These are phyloP conservation scores for Cephalophus harveyi DNA, from an alignment of 2,113 vertebrate genomes.

Conservation along the genomic window DNA sequence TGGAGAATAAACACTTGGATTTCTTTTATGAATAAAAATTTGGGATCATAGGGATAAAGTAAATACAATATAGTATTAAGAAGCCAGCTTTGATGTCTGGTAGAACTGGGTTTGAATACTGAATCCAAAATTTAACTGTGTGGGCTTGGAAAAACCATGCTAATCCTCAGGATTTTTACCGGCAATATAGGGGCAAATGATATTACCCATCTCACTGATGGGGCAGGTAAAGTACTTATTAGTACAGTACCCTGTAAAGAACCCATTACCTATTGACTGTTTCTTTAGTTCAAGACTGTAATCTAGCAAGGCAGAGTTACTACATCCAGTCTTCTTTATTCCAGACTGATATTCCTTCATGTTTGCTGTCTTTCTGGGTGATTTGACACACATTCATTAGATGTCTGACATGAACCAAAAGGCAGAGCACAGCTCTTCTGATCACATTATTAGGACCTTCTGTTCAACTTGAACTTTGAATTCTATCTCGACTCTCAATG, in stretches of 20 bases:
- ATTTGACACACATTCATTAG: background rate
- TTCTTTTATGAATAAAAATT: background rate
- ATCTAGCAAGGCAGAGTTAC: background rate
- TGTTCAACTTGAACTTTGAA: background rate
- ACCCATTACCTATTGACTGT: background rate
- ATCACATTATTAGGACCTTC: background rate
- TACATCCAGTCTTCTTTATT: background rate
- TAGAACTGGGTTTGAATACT: background rate
- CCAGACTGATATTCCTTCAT: background rate
- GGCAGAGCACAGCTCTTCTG: background rate
- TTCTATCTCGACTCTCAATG: background rate
- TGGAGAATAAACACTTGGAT: background rate
- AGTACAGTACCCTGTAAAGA: background rate
- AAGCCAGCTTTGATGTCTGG: background rate
- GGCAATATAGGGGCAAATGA: background rate
- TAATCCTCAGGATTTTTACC: background rate
- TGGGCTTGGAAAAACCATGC: background rate
- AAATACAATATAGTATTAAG: background rate
- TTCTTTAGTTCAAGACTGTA: background rate
- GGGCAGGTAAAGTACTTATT: background rate
- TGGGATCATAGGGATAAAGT: background rate
- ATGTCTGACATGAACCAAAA: background rate
- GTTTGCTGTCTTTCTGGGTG: background rate
- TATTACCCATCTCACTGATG: background rate
- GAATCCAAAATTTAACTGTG: background rate